phyloP scores from a whole-genome alignment of 2,888 invertebrate genomes.

The Liopterus haemorrhoidalis region DNA sequence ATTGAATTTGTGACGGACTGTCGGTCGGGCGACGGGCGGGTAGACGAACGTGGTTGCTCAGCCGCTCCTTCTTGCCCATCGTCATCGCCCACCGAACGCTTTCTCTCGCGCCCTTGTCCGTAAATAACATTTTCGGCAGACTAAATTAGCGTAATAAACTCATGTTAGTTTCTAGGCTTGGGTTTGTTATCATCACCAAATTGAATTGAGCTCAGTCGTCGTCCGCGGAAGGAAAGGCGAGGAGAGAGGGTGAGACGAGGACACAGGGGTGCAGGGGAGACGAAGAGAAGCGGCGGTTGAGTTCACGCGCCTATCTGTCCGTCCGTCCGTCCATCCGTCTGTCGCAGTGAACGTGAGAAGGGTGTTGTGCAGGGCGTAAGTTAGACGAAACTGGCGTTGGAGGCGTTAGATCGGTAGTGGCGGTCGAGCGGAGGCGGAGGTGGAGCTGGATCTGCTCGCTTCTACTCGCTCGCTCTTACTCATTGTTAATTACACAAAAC shows the following conservation, averaged over 20 bases:
- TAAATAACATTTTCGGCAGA: slow-evolving; percentile 6
- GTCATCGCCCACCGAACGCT: background rate
- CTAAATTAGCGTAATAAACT: slow-evolving; percentile 5
- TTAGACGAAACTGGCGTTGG: too few relatives aligned
- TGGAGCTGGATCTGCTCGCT: too few relatives aligned
- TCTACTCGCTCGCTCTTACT: too few relatives aligned
- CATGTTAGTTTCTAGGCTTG: slow-evolving; percentile 5
- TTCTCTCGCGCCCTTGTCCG: too few relatives aligned
- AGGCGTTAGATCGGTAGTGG: too few relatives aligned
- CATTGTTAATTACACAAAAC: slow-evolving; percentile 9
- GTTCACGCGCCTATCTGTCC: too few relatives aligned
- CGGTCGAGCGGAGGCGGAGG: too few relatives aligned
- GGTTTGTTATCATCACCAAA: background rate
- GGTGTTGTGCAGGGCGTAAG: too few relatives aligned
- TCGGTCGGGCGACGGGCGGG: background rate
- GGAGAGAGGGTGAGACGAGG: background rate
- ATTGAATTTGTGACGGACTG: background rate
- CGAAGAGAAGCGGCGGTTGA: too few relatives aligned
- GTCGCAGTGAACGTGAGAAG: too few relatives aligned
- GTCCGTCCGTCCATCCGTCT: too few relatives aligned
- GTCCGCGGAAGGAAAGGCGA: background rate
- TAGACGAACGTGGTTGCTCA: background rate
- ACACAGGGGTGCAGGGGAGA: background rate
- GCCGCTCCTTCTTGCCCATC: background rate
- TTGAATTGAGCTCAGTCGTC: background rate